Base-by-base conservation (phyloP, 2,888 invertebrate genomes). In the Ariolimax columbianus region DNA sequence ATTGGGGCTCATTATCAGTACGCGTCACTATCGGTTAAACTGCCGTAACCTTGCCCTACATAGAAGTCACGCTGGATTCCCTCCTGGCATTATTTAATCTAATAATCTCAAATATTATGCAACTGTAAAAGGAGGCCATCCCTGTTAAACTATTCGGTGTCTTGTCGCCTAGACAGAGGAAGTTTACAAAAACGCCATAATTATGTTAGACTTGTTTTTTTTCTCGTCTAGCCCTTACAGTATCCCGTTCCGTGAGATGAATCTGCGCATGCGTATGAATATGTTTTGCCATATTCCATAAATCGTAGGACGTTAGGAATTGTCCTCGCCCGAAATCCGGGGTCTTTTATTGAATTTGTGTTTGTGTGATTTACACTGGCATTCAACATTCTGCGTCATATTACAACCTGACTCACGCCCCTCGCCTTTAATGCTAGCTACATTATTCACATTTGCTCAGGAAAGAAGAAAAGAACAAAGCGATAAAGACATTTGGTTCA, bases 221-320 rank as follows among this genome's bases (percentile, higher is more conserved):
- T 51, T 43, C 6, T 30, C n/a, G 40, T 17, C 36, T 38, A 26
- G 77, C 26, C 11, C 36, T 47, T 51, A 51, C n/a, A 75, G 51
- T 51, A 51, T 75, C 51, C 0, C 0, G 9, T 75, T 51, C 75
- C 40, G 14, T n/a, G 43, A 17, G 47, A 17, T 75, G 51, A 75
- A 75, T 51, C 73, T 47, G 30, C 38, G 70, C 70, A 70, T 36
- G 38, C 47, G 73, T n/a, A 73, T 75, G 75, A 51, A 33, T 33
- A 75, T 75, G 75, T 75, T 43, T 30, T 47, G 51, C 33, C 75
- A 75, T 33, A 33, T 75, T 51, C 51, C 51, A 75, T 75, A 51
- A 51, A 51, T 75, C 51, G 9, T 51, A 2, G 30, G 75, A 75
- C 51, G 51, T 75, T 75, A 51, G 51, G 33, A 51, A 51, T 51